Evolutionary conservation across 2,888 invertebrate genomes (phyloP), one percentile per base, ranked within the genome.

Genomic region (Stramonita haemastoma): DNA sequence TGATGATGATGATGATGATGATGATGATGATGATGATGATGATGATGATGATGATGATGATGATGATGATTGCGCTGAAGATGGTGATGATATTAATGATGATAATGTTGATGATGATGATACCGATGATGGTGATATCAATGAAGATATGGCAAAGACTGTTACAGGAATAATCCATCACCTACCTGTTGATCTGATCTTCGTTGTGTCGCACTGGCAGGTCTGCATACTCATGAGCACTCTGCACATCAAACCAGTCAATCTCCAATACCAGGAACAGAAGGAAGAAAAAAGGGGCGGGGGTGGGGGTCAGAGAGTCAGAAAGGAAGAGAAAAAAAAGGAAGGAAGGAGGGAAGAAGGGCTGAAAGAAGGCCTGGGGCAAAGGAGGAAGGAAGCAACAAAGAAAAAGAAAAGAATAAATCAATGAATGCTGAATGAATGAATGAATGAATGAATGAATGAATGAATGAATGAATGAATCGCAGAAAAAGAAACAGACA

Each of bases 151-250:
- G 46, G 46, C 2, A 5, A 46, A 46, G 46, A 46, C 4, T 46
- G 46, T 46, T 46, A 46, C 46, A 46, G 46, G 46, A 46, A 46
- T 46, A 46, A 46, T 8, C 46, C 46, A 46, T 2, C 46, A 26
- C 92, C 90, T 96, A 98, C 98, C 97, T 98, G 95, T 99, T 99
- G 83, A 98, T 97, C 91, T 97, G 96, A 95, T 99, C 99, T 96
- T 99, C 99, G 95, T 99, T 99, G 95, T 99, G 99, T 88, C 99
- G 97, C 1, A 99, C 99, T 0, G 99, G 99, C 92, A 99, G 97
- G 93, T 99, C 98, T 90, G 98, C 97, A 95, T 99, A 97, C 93
- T 99, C 99, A 92, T 98, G 97, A 0, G 98, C 97, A 95, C 98
- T 97, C 96, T 96, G 93, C 73, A 85, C 85, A 85, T 15, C 81